A percentile compares a stretch with the other conserved stretches of the same genome.
phyloP scores from a whole-genome alignment of 2,797 vertebrate genomes.

The Dicrostonyx torquatus region DNA sequence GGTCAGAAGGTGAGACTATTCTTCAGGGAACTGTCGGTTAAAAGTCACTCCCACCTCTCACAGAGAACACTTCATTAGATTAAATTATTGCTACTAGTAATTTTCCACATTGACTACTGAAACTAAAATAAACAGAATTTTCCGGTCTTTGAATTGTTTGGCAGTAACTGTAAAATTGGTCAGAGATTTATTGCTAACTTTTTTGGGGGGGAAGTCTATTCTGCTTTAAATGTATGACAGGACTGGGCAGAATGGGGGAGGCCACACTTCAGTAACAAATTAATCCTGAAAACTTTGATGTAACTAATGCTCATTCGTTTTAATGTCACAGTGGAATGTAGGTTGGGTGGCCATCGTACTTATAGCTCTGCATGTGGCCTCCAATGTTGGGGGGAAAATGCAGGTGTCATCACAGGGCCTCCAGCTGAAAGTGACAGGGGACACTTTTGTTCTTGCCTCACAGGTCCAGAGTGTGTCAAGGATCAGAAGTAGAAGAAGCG shows the following conservation, averaged over 20 bases:
- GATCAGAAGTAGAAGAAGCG: neutral
- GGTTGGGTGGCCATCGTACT: fast-evolving
- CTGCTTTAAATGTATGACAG: neutral
- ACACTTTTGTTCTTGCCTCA: neutral
- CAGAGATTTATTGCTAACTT: neutral
- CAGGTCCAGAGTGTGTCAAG: neutral
- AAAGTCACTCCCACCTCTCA: neutral
- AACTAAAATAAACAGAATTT: constrained; percentile 38
- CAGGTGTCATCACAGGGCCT: neutral
- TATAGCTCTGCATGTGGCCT: fast-evolving
- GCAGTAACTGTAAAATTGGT: neutral
- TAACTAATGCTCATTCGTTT: neutral
- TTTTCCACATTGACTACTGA: neutral
- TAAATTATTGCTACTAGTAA: neutral
- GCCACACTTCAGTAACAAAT: neutral
- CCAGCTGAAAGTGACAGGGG: neutral
- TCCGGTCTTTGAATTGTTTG: neutral
- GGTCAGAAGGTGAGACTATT: neutral
- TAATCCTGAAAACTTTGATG: neutral
- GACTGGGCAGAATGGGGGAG: neutral
- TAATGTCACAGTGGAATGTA: neutral
- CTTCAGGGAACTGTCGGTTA: neutral
- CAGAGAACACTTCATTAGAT: neutral
- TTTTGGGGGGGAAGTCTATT: neutral
- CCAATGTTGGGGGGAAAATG: neutral